Percentiles rank a stretch among this genome's conserved stretches.
Conservation (phyloP, 2,888 invertebrate species). For the Phengaris alcon region DNA sequence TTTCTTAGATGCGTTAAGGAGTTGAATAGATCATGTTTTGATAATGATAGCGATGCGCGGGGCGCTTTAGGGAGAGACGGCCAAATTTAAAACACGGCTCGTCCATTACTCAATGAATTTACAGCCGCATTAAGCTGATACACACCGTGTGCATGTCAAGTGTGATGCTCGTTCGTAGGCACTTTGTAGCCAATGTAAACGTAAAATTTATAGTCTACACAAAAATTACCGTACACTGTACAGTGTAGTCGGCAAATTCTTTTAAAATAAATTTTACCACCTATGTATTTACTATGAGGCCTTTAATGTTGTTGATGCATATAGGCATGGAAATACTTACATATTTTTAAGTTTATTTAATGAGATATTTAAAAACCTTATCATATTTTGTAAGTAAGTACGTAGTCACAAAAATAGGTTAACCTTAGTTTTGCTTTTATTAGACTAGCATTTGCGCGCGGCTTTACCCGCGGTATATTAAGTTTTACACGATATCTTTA, state of each 20-base stretch:
- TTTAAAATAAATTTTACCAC: neutral
- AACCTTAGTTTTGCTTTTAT: too few species aligned
- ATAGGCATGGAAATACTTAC: too few species aligned
- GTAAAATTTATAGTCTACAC: neutral
- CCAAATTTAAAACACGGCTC: conserved; percentile 68
- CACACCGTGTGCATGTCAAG: conserved; percentile 67
- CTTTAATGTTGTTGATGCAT: too few species aligned
- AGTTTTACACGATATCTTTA: too few species aligned
- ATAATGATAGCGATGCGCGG: conserved; percentile 63
- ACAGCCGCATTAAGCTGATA: conserved; percentile 69
- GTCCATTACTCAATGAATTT: conserved; percentile 76
- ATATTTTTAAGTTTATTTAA: too few species aligned
- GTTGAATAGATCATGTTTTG: conserved; percentile 50
- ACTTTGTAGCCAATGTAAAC: conserved; percentile 8
- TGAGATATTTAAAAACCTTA: too few species aligned
- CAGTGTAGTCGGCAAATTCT: neutral
- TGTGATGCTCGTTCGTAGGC: conserved; percentile 36
- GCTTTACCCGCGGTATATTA: too few species aligned
- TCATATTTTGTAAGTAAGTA: too few species aligned
- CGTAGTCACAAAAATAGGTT: too few species aligned
- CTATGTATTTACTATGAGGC: neutral
- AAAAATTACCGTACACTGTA: neutral
- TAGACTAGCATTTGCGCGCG: too few species aligned
- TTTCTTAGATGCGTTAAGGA: conserved; percentile 53
- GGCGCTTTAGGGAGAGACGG: conserved; percentile 73